Percentiles rank a stretch among this genome's conserved stretches.
Conservation (phyloP, 2,113 vertebrate genomes). For the Trachemys scripta region DNA sequence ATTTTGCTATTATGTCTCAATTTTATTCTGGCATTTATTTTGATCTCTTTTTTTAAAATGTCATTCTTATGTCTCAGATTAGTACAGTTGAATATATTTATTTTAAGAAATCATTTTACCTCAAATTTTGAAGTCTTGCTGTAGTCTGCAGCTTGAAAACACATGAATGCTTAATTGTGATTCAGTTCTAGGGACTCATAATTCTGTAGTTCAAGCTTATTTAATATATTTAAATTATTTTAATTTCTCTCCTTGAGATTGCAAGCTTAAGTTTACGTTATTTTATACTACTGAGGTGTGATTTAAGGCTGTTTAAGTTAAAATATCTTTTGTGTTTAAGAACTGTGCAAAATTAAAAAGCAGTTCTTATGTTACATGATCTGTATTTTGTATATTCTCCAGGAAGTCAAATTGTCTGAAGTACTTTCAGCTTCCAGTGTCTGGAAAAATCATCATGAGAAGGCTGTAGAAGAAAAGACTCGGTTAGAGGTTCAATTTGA, state of each 20-base stretch:
- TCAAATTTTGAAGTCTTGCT: neutral
- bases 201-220: neutral
- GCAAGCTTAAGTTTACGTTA: neutral
- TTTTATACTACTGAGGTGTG: neutral
- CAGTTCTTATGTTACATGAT: slow-evolving; percentile 41
- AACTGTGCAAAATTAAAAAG: neutral
- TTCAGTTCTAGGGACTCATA: neutral
- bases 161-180: neutral
- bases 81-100: neutral
- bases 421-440: slow-evolving; percentile 76
- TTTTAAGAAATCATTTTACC: neutral
- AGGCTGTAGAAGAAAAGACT: slow-evolving; percentile 79
- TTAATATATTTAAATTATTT: neutral
- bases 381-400: slow-evolving; percentile 58
- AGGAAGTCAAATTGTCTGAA: slow-evolving; percentile 85
- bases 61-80: neutral
- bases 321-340: slow-evolving; percentile 20
- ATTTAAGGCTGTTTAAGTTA: slow-evolving; percentile 23
- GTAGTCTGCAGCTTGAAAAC: neutral
- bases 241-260: slow-evolving; percentile 2
- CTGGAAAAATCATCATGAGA: slow-evolving; percentile 83
- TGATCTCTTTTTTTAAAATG: neutral
- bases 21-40: neutral
- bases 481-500: slow-evolving; percentile 79
- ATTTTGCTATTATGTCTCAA: neutral